These are phyloP conservation scores for Eretmodus cyanostictus DNA, from an alignment of 2,113 vertebrate species.

Conservation along the genomic window DNA sequence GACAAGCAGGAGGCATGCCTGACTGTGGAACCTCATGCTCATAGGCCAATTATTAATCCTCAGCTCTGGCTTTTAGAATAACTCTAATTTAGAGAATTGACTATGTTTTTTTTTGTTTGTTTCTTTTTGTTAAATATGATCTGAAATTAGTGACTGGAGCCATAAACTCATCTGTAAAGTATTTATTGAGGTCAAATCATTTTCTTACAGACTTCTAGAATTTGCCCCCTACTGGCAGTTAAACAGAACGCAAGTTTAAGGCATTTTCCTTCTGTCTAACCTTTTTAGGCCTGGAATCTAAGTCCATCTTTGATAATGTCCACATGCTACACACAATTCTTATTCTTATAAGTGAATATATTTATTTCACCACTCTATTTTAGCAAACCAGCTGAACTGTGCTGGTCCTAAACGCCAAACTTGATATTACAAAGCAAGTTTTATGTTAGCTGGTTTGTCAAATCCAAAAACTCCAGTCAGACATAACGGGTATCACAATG, in stretches of 20 bases:
- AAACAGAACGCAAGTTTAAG: neutral
- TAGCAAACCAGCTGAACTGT: neutral
- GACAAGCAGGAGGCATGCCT: neutral
- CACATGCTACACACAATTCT: neutral
- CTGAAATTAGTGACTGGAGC: neutral
- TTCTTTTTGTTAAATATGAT: neutral
- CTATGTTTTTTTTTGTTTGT: neutral
- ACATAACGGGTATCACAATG: neutral
- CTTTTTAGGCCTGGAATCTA: neutral
- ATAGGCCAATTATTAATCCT: neutral
- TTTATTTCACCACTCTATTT: neutral
- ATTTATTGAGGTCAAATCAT: neutral
- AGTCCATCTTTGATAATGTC: neutral
- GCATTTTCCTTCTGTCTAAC: neutral
- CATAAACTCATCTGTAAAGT: neutral
- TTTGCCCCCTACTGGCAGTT: neutral
- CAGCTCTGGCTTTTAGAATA: neutral
- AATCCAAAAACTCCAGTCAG: neutral
- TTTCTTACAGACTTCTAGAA: neutral
- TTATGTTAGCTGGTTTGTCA: neutral
- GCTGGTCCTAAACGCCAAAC: rapidly evolving
- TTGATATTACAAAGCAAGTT: neutral
- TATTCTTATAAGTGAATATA: neutral
- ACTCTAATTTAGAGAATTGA: neutral
- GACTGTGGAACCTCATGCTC: neutral